phyloP scores from a whole-genome alignment of 2,888 invertebrate species.

The Furcula furcula region DNA sequence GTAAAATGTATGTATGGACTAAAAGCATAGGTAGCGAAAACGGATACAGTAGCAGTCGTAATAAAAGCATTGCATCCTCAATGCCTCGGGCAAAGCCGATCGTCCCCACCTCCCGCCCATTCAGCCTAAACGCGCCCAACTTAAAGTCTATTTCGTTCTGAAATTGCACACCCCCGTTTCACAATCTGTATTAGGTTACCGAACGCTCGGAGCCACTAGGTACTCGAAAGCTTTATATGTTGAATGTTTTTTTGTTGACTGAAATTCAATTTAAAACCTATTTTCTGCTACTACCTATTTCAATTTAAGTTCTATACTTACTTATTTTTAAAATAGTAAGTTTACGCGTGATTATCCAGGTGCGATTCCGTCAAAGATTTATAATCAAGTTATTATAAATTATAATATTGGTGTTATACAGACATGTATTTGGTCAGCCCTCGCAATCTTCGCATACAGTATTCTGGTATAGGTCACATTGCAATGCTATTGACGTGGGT shows the following conservation, averaged over 20 bases:
- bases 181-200: conserved; percentile 53
- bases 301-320: too few species aligned
- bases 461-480: too few species aligned
- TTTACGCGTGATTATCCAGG: too few species aligned
- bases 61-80: conserved; percentile 45
- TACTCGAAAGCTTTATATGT: conserved; percentile 41
- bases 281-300: conserved; percentile 32
- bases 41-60: conserved; percentile 29
- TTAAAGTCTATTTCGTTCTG: conserved; percentile 50
- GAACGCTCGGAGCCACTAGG: conserved; percentile 43
- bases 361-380: too few species aligned
- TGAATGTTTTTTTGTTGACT: conserved; percentile 44
- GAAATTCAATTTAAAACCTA: conserved; percentile 48
- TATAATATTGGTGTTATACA: too few species aligned
- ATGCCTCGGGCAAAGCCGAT: conserved; percentile 42
- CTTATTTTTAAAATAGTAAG: too few species aligned
- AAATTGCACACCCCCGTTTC: conserved; percentile 29
- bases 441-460: too few species aligned
- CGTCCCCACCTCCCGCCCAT: conserved; percentile 28
- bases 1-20: too few species aligned
- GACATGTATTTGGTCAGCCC: too few species aligned
- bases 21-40: conserved; percentile 20
- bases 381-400: too few species aligned
- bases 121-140: conserved; percentile 41
- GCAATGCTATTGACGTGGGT: too few species aligned